phyloP scores from a whole-genome alignment of 37 sponge, comb jelly and placozoan species.

The Beroe forskalii region DNA sequence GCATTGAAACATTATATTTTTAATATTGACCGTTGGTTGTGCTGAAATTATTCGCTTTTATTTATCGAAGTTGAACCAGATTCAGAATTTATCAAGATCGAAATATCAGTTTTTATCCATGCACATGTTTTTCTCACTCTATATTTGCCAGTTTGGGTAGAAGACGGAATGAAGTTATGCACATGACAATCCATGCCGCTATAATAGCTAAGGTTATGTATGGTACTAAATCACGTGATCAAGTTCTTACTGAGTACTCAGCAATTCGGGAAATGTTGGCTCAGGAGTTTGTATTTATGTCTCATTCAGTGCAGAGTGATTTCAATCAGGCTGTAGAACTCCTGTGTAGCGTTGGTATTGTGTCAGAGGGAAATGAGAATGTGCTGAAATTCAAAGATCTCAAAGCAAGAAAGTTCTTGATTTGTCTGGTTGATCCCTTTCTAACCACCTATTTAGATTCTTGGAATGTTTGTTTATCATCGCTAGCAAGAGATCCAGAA shows the following conservation, averaged over 20 bases:
- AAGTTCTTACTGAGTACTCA: not conserved
- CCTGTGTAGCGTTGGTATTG: not conserved
- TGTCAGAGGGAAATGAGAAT: too few relatives aligned
- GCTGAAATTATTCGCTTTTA: too few relatives aligned
- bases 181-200: not conserved
- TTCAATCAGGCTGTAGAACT: not conserved
- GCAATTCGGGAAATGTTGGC: not conserved
- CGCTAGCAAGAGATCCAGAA: not conserved
- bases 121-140: too few relatives aligned
- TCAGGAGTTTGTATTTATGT: conserved; percentile 10
- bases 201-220: not conserved
- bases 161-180: conserved; percentile 32
- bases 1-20: too few relatives aligned
- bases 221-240: not conserved
- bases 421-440: not conserved
- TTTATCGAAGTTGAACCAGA: too few relatives aligned
- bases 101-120: too few relatives aligned
- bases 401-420: not conserved
- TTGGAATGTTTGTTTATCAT: conserved; percentile 1
- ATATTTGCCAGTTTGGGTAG: conserved; percentile 18
- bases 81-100: too few relatives aligned
- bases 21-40: too few relatives aligned
- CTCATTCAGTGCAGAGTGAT: not conserved
- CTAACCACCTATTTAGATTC: not conserved
- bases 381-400: not conserved